phyloP scores from a whole-genome alignment of 2,888 invertebrate species.

The Eretmocerus hayati region DNA sequence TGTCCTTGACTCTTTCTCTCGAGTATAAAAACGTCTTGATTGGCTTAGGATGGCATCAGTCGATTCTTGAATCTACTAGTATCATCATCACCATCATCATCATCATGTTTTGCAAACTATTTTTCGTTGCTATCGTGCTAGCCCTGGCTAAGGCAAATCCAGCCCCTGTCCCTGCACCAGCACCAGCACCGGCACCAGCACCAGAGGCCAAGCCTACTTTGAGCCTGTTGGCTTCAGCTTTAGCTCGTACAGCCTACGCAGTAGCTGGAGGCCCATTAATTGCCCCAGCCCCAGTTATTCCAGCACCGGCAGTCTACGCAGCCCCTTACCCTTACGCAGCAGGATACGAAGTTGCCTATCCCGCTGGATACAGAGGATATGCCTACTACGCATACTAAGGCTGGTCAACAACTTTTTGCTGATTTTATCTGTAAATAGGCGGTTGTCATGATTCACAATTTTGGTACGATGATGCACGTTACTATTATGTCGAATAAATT shows the following conservation, averaged over 20 bases:
- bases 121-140: slow-evolving; percentile 11
- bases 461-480: no score
- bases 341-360: no score
- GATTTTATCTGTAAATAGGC: no score
- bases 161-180: neutral
- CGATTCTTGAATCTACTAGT: slow-evolving; percentile 3
- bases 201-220: no score
- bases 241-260: neutral
- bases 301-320: neutral
- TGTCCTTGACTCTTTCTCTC: no score
- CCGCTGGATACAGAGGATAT: neutral
- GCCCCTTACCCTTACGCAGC: neutral
- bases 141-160: slow-evolving; percentile 13
- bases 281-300: neutral
- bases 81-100: slow-evolving; percentile 1
- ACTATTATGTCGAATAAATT: no score
- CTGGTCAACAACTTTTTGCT: no score
- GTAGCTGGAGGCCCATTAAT: neutral
- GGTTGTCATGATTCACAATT: no score
- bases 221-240: neutral
- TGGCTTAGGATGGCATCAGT: slow-evolving; percentile 2
- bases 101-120: slow-evolving; percentile 16
- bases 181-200: neutral
- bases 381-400: no score
- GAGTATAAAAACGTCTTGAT: no score